Evolutionary conservation across 2,113 vertebrate genomes (phyloP).

Genomic region (Anoplopoma fimbria): DNA sequence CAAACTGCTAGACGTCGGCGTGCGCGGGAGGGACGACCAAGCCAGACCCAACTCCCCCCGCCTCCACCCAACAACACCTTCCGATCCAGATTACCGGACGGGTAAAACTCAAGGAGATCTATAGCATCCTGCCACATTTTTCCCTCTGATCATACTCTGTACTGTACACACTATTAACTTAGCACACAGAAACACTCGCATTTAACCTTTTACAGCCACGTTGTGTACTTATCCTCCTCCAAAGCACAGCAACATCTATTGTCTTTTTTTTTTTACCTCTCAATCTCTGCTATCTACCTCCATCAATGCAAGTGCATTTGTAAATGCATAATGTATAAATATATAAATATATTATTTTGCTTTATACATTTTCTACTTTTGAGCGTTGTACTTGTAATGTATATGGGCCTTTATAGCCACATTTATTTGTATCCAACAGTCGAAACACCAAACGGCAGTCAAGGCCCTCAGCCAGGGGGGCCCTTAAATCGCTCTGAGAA

Average conservation of each 20-base stretch:
- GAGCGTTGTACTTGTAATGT: slow-evolving; percentile 65
- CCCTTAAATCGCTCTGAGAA: slow-evolving; percentile 31
- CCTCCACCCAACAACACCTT: background rate
- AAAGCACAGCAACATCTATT: slow-evolving; percentile 75
- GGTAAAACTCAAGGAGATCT: slow-evolving; percentile 71
- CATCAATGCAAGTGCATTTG: slow-evolving; percentile 74
- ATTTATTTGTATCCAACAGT: slow-evolving; percentile 51
- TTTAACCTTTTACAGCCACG: slow-evolving; percentile 62
- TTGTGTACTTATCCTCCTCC: slow-evolving; percentile 53
- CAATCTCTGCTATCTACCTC: slow-evolving; percentile 84
- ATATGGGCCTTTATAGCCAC: slow-evolving; percentile 55
- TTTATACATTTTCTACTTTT: slow-evolving; percentile 80
- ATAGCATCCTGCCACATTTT: slow-evolving; percentile 73
- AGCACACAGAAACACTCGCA: slow-evolving; percentile 62
- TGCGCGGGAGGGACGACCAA: slow-evolving; percentile 50
- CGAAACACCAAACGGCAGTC: slow-evolving; percentile 34
- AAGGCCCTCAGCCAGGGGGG: slow-evolving; percentile 14
- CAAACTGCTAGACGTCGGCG: slow-evolving; percentile 12
- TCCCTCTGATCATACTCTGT: slow-evolving; percentile 67
- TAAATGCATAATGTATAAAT: slow-evolving; percentile 78
- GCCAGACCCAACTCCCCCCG: slow-evolving; percentile 9
- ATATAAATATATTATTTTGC: slow-evolving; percentile 77
- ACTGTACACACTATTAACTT: slow-evolving; percentile 59
- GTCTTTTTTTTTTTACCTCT: slow-evolving; percentile 68
- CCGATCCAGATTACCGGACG: slow-evolving; percentile 55